Conservation (phyloP, 2,113 vertebrate species). For the Clinocottus analis region DNA sequence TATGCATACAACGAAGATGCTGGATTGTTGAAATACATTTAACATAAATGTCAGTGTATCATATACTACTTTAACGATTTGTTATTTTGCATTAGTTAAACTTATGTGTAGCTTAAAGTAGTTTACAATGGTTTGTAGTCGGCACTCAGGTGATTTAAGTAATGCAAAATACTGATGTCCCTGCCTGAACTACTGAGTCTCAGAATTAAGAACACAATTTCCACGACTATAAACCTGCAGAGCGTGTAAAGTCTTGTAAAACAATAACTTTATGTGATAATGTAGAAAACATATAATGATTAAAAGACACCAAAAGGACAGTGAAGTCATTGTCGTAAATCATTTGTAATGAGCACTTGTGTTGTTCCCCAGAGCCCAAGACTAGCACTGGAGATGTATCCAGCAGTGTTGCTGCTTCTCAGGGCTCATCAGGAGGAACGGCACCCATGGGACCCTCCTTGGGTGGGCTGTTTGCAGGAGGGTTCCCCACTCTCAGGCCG, state of each 20-base stretch:
- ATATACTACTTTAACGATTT: background rate
- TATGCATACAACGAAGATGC: too few species aligned
- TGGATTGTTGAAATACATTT: too few species aligned
- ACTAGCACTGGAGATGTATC: conserved; percentile 77
- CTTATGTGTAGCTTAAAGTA: background rate
- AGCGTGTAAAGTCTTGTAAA: background rate
- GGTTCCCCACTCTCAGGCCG: conserved; percentile 93
- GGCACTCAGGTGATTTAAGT: background rate
- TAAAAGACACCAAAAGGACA: background rate
- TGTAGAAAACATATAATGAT: too few species aligned
- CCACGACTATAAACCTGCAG: background rate
- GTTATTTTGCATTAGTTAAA: background rate
- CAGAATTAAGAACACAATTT: background rate
- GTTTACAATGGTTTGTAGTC: background rate
- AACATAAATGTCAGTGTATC: background rate
- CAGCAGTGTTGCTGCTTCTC: conserved; percentile 56
- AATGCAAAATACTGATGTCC: conserved; percentile 12
- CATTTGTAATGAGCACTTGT: background rate
- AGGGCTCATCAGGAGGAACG: conserved; percentile 68
- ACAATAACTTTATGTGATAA: background rate
- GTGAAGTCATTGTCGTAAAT: background rate
- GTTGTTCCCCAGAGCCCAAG: conserved; percentile 82
- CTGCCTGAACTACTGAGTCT: background rate
- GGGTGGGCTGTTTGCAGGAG: conserved; percentile 93
- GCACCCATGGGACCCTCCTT: conserved; percentile 80